Percentiles rank a stretch among this genome's conserved stretches.
phyloP scores from a whole-genome alignment of 2,888 invertebrate genomes.

The Polylopha cassiicola region DNA sequence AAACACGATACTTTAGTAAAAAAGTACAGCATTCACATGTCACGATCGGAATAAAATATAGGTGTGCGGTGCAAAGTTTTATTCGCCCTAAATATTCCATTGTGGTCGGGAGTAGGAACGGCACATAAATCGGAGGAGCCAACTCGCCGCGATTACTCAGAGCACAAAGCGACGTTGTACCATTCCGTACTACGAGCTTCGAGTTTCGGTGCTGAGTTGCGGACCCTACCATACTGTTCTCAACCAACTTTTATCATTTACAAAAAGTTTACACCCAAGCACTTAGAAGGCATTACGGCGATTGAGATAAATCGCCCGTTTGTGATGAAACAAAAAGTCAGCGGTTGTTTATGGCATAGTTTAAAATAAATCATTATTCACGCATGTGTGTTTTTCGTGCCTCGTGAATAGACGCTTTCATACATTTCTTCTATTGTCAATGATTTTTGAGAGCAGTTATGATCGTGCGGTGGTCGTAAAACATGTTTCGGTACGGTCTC shows the following conservation, averaged over 20 bases:
- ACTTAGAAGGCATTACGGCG: conserved; percentile 20
- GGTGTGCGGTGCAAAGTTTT: conserved; percentile 48
- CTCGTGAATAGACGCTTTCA: conserved; percentile 17
- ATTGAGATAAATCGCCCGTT: conserved; percentile 21
- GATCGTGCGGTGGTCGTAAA: conserved; percentile 21
- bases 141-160: conserved; percentile 62
- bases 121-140: conserved; percentile 53
- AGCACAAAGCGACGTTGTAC: conserved; percentile 46
- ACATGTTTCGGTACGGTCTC: conserved; percentile 8
- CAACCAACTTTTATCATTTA: conserved; percentile 22
- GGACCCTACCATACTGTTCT: no score
- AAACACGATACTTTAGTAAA: conserved; percentile 18
- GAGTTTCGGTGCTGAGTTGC: no score
- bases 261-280: conserved; percentile 23
- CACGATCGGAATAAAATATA: conserved; percentile 53
- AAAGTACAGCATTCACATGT: conserved; percentile 45
- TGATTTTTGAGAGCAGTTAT: conserved; percentile 15
- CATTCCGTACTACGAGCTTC: conserved; percentile 6
- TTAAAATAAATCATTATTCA: conserved; percentile 11
- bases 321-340: conserved; percentile 22
- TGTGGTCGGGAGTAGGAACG: conserved; percentile 49
- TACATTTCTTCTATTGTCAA: conserved; percentile 18
- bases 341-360: conserved; percentile 18
- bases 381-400: conserved; percentile 17
- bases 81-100: conserved; percentile 60